These are phyloP conservation scores for Trachelus tabidus DNA, from an alignment of 2,888 invertebrate species.

Conservation along the genomic window DNA sequence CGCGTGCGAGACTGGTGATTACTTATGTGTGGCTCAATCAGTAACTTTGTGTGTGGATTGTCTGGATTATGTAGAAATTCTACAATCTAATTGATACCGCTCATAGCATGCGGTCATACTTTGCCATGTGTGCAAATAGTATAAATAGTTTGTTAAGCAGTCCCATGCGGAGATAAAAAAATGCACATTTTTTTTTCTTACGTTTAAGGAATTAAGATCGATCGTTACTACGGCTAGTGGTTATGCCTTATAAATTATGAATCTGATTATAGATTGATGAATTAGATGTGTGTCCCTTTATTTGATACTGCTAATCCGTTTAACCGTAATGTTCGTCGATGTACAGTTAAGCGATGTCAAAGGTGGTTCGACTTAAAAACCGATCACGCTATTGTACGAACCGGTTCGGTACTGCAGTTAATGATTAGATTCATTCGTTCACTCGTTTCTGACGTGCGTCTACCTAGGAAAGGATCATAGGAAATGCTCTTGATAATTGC, in stretches of 20 bases:
- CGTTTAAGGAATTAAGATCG: background rate
- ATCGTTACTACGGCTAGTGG: background rate
- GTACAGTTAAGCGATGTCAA: slow-evolving; percentile 4
- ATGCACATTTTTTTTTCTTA: background rate
- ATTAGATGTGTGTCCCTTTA: background rate
- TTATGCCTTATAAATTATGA: background rate
- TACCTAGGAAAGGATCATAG: slow-evolving; percentile 32
- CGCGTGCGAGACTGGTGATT: background rate
- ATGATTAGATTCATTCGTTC: slow-evolving; percentile 8
- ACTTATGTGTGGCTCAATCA: slow-evolving; percentile 32
- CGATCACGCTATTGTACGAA: slow-evolving; percentile 26
- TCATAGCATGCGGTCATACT: background rate
- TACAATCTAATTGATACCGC: slow-evolving; percentile 53
- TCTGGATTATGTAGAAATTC: slow-evolving; percentile 51
- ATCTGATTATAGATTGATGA: background rate
- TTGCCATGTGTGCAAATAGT: background rate
- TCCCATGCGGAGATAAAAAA: background rate
- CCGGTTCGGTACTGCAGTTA: slow-evolving; percentile 36
- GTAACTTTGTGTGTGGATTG: slow-evolving; percentile 45
- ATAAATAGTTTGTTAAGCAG: background rate
- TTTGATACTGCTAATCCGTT: background rate
- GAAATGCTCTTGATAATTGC: slow-evolving; percentile 41
- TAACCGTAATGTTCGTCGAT: background rate
- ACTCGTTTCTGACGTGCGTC: slow-evolving; percentile 24
- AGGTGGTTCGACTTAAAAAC: slow-evolving; percentile 26